These are phyloP conservation scores for Hycleus phaleratus DNA, from an alignment of 1,140 invertebrate species.

Conservation along the genomic window DNA sequence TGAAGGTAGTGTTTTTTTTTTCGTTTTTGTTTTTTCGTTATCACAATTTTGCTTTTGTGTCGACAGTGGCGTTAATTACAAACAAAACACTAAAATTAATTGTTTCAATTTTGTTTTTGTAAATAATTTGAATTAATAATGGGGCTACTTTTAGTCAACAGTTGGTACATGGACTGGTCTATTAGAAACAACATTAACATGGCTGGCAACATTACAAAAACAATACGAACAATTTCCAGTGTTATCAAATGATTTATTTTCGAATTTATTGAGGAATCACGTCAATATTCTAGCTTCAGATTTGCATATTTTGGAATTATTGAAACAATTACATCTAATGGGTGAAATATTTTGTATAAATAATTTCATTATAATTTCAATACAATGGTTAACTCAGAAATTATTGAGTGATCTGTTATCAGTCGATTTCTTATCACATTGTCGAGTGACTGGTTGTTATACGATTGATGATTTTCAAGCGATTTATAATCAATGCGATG, in stretches of 20 bases:
- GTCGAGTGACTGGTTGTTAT: conserved; percentile 68
- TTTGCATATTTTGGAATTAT: conserved; percentile 57
- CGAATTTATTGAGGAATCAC: conserved; percentile 51
- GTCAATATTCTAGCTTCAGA: conserved; percentile 64
- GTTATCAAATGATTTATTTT: conserved; percentile 58
- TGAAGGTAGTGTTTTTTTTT: conserved; percentile 7
- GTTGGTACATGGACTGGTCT: conserved; percentile 53
- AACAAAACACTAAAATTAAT: too few relatives aligned
- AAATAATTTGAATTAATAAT: background rate
- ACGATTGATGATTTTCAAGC: conserved; percentile 72
- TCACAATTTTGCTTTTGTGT: background rate
- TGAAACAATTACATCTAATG: conserved; percentile 61
- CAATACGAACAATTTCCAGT: conserved; percentile 54
- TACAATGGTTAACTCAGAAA: conserved; percentile 65
- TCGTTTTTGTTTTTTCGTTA: background rate
- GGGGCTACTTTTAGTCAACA: conserved; percentile 31
- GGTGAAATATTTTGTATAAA: conserved; percentile 53
- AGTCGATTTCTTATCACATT: conserved; percentile 50
- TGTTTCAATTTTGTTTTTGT: background rate
- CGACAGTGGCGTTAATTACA: background rate
- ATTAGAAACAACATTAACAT: conserved; percentile 51
- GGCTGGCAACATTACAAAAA: conserved; percentile 49
- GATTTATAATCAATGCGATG: conserved; percentile 65
- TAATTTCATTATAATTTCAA: conserved; percentile 66
- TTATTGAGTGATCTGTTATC: conserved; percentile 61